phyloP scores from a whole-genome alignment of 2,113 vertebrate genomes.

The Progne subis region DNA sequence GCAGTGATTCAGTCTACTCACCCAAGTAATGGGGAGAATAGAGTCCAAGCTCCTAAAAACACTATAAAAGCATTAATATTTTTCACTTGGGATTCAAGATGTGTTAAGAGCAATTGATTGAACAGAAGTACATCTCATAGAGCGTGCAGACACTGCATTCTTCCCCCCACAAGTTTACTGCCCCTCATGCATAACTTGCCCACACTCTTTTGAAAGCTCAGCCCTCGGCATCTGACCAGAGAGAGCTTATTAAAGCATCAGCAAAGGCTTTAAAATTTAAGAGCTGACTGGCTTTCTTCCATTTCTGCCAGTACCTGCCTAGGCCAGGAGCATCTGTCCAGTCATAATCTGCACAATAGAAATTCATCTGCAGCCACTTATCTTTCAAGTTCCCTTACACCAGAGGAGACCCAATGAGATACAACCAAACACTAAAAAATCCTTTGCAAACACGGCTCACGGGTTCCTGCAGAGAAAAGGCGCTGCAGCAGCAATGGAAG shows the following conservation, averaged over 20 bases:
- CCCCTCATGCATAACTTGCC: background rate
- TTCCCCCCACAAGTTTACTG: background rate
- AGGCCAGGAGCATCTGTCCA: background rate
- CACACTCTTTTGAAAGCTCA: background rate
- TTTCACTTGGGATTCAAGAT: background rate
- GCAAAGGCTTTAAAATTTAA: background rate
- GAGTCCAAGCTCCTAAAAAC: background rate
- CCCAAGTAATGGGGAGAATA: background rate
- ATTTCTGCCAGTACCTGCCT: background rate
- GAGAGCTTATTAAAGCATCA: background rate
- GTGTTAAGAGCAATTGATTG: background rate
- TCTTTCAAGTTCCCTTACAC: background rate
- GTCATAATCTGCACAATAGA: background rate
- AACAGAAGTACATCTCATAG: background rate
- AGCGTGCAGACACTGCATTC: background rate
- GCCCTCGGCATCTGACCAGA: background rate
- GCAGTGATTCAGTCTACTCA: background rate
- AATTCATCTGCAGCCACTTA: background rate
- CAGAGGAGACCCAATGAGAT: background rate
- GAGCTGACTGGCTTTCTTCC: background rate
- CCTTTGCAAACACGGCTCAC: background rate
- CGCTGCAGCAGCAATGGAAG: background rate
- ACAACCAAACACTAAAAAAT: background rate
- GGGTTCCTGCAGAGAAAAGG: background rate
- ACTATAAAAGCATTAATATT: background rate